Base-by-base conservation (phyloP, 2,888 invertebrate species). In the Thelaira solivaga region DNA sequence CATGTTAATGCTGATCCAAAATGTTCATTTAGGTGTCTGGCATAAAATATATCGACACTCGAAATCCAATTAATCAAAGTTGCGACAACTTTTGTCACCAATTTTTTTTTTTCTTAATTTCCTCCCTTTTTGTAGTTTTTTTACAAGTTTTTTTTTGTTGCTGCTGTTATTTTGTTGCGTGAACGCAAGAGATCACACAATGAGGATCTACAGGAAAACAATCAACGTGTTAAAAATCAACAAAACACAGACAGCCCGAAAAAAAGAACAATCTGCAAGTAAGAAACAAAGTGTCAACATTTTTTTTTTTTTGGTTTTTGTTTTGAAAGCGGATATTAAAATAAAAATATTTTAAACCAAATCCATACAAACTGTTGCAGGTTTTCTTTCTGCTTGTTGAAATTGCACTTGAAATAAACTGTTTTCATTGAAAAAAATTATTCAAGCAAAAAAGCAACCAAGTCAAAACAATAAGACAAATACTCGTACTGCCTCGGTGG, bases 11-110 rank as follows among this genome's bases (percentile, higher is more conserved):
- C 41, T 68, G 53, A 39, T 47, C 61, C 53, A 3, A 73, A 72
- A 73, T 68, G 67, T 68, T 77, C 59, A 62, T 65, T 75, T 75
- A 67, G 69, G 75, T 79, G 79, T 76, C 75, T 72, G 71, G 73
- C 74, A 64, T 78, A 73, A 80, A 81, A 81, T 80, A 77, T 80
- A 84, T 83, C 82, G 82, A 82, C 82, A 83, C 82, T 73, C 83
- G 80, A 82, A 82, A 82, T 82, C 82, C 84, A 84, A 85, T 85
- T 84, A 84, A 85, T 85, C 85, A 85, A 83, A 82, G 84, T 80
- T 82, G 81, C 82, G 83, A 82, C 83, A 82, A 83, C 82, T 82
- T 82, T 80, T 83, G 84, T 82, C 83, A 82, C 78, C 71, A 71
- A 75, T 79, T 74, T 67, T 78, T 77, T 71, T 79, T 74, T 67